Evolutionary conservation across 1,140 invertebrate genomes (phyloP).

Genomic region (Nephila pilipes): DNA sequence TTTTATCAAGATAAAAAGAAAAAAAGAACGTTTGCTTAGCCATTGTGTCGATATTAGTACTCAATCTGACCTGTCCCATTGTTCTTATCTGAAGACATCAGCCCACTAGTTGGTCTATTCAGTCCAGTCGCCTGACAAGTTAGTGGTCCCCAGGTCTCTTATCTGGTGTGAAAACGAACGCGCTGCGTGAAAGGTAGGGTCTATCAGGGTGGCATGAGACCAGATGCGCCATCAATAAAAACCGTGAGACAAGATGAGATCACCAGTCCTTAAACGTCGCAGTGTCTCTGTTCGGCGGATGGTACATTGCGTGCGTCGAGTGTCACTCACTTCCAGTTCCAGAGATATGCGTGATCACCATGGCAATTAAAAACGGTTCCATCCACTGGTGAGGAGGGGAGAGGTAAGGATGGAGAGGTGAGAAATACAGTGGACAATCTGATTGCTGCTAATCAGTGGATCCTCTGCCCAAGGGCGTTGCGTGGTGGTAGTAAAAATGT

Average conservation of each 20-base stretch:
- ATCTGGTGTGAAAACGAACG: conserved; percentile 59
- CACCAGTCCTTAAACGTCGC: conserved; percentile 1
- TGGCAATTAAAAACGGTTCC: conserved; percentile 37
- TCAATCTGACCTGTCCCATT: neutral
- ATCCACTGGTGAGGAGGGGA: neutral
- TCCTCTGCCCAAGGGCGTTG: neutral
- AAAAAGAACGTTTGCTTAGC: neutral
- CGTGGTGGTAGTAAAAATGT: conserved; percentile 28
- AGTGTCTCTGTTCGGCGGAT: neutral
- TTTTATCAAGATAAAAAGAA: neutral
- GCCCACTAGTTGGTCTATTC: conserved; percentile 20
- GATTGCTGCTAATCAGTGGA: conserved; percentile 35
- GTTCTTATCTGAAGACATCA: conserved; percentile 31
- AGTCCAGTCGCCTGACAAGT: neutral
- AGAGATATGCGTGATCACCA: conserved; percentile 10
- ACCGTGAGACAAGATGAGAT: conserved; percentile 64
- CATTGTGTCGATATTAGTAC: conserved; percentile 38
- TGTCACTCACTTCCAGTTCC: neutral
- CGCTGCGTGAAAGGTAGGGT: conserved; percentile 51
- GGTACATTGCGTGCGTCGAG: conserved; percentile 19
- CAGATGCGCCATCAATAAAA: conserved; percentile 50
- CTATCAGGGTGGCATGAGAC: conserved; percentile 33
- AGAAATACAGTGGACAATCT: conserved; percentile 35
- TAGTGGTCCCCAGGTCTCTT: conserved; percentile 9
- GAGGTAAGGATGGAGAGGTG: too few relatives aligned